Percentiles rank a stretch among this genome's conserved stretches.
Evolutionary conservation across 2,888 invertebrate genomes (phyloP).

Genomic region (Drosophila mimica): DNA sequence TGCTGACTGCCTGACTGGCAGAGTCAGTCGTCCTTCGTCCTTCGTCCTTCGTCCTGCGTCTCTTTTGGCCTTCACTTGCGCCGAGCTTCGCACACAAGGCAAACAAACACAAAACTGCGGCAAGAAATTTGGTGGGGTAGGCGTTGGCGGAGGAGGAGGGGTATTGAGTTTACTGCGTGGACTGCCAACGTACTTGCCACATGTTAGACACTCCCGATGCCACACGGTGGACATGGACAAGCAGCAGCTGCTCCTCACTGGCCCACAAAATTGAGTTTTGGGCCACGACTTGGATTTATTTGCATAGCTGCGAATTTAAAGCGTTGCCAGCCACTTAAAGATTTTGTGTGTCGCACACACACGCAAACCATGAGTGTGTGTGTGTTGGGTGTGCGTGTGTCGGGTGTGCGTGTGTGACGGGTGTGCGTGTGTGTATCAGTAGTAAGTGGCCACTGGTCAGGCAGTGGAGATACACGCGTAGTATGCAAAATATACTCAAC

Average conservation of each 20-base stretch:
- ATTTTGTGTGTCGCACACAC: not conserved
- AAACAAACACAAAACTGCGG: constrained; percentile 62
- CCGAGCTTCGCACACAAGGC: constrained; percentile 32
- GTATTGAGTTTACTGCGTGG: constrained; percentile 18
- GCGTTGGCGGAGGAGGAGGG: constrained; percentile 19
- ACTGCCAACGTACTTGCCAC: constrained; percentile 62
- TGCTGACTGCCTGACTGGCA: constrained; percentile 33
- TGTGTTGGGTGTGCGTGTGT: constrained; percentile 14
- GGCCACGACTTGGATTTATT: constrained; percentile 66
- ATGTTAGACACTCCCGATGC: constrained; percentile 38
- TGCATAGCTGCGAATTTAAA: constrained; percentile 63
- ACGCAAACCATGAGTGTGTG: not conserved
- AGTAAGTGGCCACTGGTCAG: constrained; percentile 32
- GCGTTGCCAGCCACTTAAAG: constrained; percentile 30
- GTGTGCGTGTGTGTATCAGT: constrained; percentile 6
- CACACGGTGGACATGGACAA: constrained; percentile 3
- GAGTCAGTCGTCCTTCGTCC: not conserved
- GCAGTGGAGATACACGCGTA: not conserved
- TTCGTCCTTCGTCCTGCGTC: constrained; percentile 7
- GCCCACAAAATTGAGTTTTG: constrained; percentile 69
- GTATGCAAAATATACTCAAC: not conserved
- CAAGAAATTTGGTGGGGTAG: not conserved
- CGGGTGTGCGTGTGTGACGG: constrained; percentile 3
- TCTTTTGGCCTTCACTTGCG: constrained; percentile 37
- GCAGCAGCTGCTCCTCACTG: constrained; percentile 29